These are phyloP conservation scores for Phaedon cochleariae DNA, from an alignment of 2,888 invertebrate species.

Conservation along the genomic window DNA sequence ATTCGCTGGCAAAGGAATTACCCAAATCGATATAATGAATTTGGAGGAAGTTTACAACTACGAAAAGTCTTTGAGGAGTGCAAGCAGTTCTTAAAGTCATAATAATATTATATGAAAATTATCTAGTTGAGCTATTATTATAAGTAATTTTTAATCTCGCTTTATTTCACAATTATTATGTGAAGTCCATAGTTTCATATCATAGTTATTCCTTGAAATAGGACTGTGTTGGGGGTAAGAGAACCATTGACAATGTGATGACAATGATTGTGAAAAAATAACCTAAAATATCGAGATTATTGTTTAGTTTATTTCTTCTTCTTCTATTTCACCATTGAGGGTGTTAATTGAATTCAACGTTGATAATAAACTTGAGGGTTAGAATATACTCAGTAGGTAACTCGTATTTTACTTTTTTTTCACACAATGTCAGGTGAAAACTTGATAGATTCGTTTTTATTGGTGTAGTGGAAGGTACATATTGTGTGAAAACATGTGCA, in stretches of 20 bases:
- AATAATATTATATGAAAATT: conserved; percentile 20
- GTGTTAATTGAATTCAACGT: too few relatives aligned
- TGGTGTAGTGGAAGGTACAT: conserved; percentile 11
- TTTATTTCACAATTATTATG: too few relatives aligned
- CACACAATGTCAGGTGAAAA: background rate
- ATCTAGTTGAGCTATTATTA: conserved; percentile 23
- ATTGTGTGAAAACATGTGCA: conserved; percentile 34
- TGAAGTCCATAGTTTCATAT: conserved; percentile 1
- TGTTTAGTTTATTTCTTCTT: too few relatives aligned
- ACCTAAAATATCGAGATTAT: too few relatives aligned
- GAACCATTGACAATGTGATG: too few relatives aligned
- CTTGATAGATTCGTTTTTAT: background rate
- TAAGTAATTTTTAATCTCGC: conserved; percentile 3
- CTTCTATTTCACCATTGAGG: too few relatives aligned
- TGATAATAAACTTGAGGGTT: too few relatives aligned
- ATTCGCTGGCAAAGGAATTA: conserved; percentile 79
- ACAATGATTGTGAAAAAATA: background rate
- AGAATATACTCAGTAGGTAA: too few relatives aligned
- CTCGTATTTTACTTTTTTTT: background rate
- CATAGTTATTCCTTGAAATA: background rate
- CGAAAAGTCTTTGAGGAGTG: conserved; percentile 56
- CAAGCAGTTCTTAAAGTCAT: conserved; percentile 30
- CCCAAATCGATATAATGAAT: conserved; percentile 79
- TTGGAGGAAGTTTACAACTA: conserved; percentile 68
- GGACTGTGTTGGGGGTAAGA: background rate